Base-by-base conservation (phyloP, 2,797 vertebrate species). In the Acropternis orthonyx region DNA sequence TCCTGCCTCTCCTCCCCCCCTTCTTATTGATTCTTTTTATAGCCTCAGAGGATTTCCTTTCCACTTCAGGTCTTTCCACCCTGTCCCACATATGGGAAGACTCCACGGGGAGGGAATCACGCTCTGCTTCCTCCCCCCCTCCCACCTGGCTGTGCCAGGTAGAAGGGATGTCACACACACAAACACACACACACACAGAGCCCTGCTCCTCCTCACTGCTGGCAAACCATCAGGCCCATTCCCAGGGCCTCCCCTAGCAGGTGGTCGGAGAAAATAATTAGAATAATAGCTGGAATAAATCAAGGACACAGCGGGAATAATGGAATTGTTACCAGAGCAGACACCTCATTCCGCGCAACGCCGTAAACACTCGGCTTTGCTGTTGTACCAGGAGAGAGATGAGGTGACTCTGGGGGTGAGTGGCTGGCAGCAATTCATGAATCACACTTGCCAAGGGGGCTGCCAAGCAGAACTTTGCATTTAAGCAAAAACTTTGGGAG, bases 231-330 rank as follows among this genome's bases (percentile, higher is more conserved):
- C 56, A 59, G 24, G 26, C 24, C 36, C 58, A 12, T 36, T 59
- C 58, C 56, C 91, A 54, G 65, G 6, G 48, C 90, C 83, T 83
- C 76, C 37, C 81, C 2, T 80, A 69, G 90, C 91, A 88, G 94
- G 92, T 72, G 87, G 93, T 78, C 71, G 15, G 88, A 65, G 95
- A 95, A 96, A 96, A 97, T 95, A 95, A 97, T 97, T 95, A 96
- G 88, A 81, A 78, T 97, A 96, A 96, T 81, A 79, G 91, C 88
- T 65, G 9, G 86, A 95, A 97, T 95, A 93, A 97, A 97, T 97
- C 96, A 97, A 74, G 72, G 59, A 3, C 95, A 94, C 95, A 76
- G 94, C 81, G 37, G 96, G 96, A 89, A 91, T 97, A 97, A 97
- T 96, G 94, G 92, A 48, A 82, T 95, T 83, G 89, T 55, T 80